These are phyloP conservation scores for Lochmaea capreae DNA, from an alignment of 2,888 invertebrate species.

Conservation along the genomic window DNA sequence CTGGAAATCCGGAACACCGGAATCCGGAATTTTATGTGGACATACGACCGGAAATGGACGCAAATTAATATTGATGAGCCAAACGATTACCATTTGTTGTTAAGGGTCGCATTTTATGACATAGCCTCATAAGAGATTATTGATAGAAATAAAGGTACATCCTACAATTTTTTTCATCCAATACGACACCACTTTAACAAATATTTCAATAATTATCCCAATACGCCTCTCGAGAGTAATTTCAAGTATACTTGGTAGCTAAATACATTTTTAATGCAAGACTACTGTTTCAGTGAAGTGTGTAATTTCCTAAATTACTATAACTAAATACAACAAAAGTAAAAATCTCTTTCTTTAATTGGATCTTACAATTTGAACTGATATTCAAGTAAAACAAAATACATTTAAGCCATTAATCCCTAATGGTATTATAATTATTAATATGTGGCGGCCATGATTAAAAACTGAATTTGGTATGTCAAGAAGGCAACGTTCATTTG, in stretches of 20 bases:
- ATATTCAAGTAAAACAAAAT: slow-evolving; percentile 54
- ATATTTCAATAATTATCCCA: slow-evolving; percentile 30
- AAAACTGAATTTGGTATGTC: slow-evolving; percentile 51
- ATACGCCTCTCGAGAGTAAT: slow-evolving; percentile 39
- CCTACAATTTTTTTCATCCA: not conserved
- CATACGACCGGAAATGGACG: slow-evolving; percentile 27
- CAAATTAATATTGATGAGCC: slow-evolving; percentile 28
- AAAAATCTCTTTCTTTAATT: slow-evolving; percentile 47
- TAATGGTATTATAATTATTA: slow-evolving; percentile 54
- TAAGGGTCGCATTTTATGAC: too few relatives aligned
- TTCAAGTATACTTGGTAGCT: slow-evolving; percentile 45
- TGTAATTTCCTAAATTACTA: slow-evolving; percentile 49
- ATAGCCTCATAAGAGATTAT: not conserved
- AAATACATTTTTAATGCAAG: slow-evolving; percentile 48
- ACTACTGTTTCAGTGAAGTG: slow-evolving; percentile 45
- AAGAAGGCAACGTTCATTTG: slow-evolving; percentile 49
- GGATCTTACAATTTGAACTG: slow-evolving; percentile 32
- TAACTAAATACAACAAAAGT: slow-evolving; percentile 51
- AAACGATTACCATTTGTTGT: not conserved
- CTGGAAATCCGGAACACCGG: slow-evolving; percentile 10
- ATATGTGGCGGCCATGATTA: slow-evolving; percentile 44
- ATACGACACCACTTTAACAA: not conserved
- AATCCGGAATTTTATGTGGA: slow-evolving; percentile 20
- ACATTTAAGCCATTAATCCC: slow-evolving; percentile 55
- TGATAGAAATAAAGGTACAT: not conserved